A percentile compares a stretch with the other conserved stretches of the same genome.
phyloP scores from a whole-genome alignment of 2,888 invertebrate genomes.

The Tinea pellionella region DNA sequence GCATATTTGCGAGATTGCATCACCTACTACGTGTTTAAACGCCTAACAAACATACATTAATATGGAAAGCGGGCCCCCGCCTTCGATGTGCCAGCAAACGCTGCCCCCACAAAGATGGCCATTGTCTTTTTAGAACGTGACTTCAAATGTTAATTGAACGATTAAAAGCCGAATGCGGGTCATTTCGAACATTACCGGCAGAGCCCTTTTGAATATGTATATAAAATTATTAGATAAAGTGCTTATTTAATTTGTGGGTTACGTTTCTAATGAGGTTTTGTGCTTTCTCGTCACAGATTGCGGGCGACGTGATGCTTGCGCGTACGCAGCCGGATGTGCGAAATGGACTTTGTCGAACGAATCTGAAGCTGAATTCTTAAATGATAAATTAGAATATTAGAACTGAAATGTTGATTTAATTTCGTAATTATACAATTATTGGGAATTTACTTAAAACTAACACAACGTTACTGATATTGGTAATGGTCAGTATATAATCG shows the following conservation, averaged over 20 bases:
- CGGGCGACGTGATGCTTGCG: constrained; percentile 51
- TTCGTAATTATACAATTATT: not conserved
- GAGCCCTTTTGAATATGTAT: constrained; percentile 69
- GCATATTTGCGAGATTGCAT: constrained; percentile 53
- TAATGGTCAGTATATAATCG: no score
- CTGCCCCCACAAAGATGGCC: constrained; percentile 66
- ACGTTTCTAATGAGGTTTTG: constrained; percentile 69
- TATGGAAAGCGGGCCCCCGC: constrained; percentile 62
- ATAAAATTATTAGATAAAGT: constrained; percentile 66
- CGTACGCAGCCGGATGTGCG: constrained; percentile 64
- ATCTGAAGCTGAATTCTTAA: constrained; percentile 29
- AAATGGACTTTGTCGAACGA: constrained; percentile 52
- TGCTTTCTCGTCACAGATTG: constrained; percentile 67
- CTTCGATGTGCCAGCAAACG: constrained; percentile 59
- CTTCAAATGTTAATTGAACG: constrained; percentile 67
- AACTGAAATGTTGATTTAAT: not conserved
- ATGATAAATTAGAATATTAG: not conserved
- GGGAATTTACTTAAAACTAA: no score
- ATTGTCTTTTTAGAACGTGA: constrained; percentile 68
- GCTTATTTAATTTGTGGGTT: constrained; percentile 56
- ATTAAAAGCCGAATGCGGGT: constrained; percentile 69
- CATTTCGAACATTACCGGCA: constrained; percentile 61
- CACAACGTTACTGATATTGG: no score
- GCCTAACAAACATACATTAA: constrained; percentile 68
- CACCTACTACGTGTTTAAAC: constrained; percentile 63